Conservation (phyloP, 1,140 invertebrate genomes). For the Zophobas morio region DNA sequence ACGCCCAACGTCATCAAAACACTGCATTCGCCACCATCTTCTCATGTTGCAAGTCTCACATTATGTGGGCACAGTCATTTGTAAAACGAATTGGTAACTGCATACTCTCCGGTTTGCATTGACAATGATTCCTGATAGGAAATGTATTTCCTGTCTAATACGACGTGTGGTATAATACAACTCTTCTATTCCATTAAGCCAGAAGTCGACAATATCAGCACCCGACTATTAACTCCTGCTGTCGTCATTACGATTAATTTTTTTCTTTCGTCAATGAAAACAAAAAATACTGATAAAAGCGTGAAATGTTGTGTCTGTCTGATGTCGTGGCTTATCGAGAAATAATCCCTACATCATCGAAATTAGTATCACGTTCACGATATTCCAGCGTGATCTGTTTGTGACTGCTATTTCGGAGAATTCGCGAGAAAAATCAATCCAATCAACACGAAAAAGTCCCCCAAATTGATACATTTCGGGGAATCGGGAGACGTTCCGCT, state of each 20-base stretch:
- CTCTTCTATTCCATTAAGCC: slow-evolving; percentile 10
- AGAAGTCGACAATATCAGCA: neutral
- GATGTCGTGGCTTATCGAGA: slow-evolving; percentile 20
- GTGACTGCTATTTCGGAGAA: slow-evolving; percentile 22
- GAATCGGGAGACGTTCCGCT: neutral
- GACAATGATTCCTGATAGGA: slow-evolving; percentile 40
- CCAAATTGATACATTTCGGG: slow-evolving; percentile 27
- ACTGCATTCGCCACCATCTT: slow-evolving; percentile 23
- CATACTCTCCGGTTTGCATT: slow-evolving; percentile 32
- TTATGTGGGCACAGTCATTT: slow-evolving; percentile 36
- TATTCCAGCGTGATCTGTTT: slow-evolving; percentile 27
- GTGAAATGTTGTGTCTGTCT: slow-evolving; percentile 8
- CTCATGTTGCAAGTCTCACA: slow-evolving; percentile 13
- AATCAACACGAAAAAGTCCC: neutral
- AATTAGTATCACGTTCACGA: slow-evolving; percentile 38
- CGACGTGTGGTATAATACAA: slow-evolving; percentile 1
- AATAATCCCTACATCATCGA: slow-evolving; percentile 22
- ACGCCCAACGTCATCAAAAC: slow-evolving; percentile 11
- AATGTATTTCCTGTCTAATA: slow-evolving; percentile 39
- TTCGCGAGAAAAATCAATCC: slow-evolving; percentile 27
- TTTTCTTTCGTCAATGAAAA: neutral
- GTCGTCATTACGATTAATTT: neutral
- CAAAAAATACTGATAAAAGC: neutral
- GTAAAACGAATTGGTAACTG: slow-evolving; percentile 35
- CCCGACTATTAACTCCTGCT: neutral